phyloP scores from a whole-genome alignment of 2,888 invertebrate species.

The Phengaris alcon region DNA sequence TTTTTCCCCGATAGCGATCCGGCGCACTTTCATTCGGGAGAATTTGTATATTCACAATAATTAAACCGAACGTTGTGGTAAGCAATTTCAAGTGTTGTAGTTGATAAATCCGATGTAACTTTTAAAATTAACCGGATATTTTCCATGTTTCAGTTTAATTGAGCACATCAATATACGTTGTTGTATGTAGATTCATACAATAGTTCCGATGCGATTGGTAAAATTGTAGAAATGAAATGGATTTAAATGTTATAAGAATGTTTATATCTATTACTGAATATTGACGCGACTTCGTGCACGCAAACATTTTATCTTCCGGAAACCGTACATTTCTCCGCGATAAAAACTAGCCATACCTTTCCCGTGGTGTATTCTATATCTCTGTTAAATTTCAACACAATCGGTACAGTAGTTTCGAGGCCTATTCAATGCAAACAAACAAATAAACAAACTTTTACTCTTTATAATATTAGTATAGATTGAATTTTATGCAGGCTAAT shows the following conservation, averaged over 20 bases:
- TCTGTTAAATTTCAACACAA: too few relatives aligned
- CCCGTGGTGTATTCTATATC: too few relatives aligned
- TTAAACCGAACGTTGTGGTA: conserved; percentile 12
- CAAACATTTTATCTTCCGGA: too few relatives aligned
- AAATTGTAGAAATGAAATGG: background rate
- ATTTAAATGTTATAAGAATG: background rate
- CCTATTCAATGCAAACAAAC: too few relatives aligned
- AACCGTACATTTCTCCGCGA: too few relatives aligned
- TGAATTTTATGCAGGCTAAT: too few relatives aligned
- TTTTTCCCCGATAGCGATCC: conserved; percentile 18
- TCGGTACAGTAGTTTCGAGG: too few relatives aligned
- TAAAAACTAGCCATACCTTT: too few relatives aligned
- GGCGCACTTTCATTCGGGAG: conserved; percentile 3
- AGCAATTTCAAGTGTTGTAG: conserved; percentile 20
- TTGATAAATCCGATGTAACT: conserved; percentile 25
- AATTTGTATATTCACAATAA: conserved; percentile 23
- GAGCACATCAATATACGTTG: conserved; percentile 14
- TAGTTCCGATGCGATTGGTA: background rate
- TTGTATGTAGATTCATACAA: background rate
- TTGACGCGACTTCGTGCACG: too few relatives aligned
- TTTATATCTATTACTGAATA: background rate
- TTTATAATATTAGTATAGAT: too few relatives aligned
- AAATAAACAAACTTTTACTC: too few relatives aligned
- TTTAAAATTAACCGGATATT: conserved; percentile 20
- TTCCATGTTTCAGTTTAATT: conserved; percentile 14